Percentiles rank a stretch among this genome's conserved stretches.
Conservation (phyloP, 2,888 invertebrate species). For the Brachycybe producta region DNA sequence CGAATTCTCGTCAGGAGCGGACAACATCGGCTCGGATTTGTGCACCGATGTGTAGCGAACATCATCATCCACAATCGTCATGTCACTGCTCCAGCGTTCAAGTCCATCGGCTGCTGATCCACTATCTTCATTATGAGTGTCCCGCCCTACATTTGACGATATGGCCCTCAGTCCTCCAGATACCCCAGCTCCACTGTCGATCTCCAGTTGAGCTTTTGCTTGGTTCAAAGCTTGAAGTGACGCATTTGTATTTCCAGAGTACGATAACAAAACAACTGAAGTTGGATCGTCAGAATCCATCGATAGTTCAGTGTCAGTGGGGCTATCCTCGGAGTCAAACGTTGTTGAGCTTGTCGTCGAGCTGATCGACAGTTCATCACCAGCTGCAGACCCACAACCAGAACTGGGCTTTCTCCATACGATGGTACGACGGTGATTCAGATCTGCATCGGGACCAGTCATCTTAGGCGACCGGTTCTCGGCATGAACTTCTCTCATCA, state of each 20-base stretch:
- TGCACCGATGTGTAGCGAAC: conserved; percentile 6
- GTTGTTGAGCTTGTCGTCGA: conserved; percentile 21
- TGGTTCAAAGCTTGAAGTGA: conserved; percentile 33
- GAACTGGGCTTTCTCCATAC: conserved; percentile 11
- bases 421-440: conserved; percentile 1
- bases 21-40: conserved; percentile 12
- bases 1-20: neutral
- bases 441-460: neutral
- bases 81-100: conserved; percentile 17
- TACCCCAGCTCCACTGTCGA: conserved; percentile 1
- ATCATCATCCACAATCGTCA: conserved; percentile 17
- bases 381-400: conserved; percentile 11
- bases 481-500: conserved; percentile 77
- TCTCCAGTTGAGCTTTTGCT: neutral
- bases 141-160: neutral
- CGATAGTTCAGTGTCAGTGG: conserved; percentile 44
- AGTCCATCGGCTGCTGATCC: conserved; percentile 1
- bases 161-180: neutral
- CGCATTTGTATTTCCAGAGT: conserved; percentile 35
- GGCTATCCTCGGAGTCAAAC: conserved; percentile 50
- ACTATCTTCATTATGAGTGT: neutral
- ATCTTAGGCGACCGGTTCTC: conserved; percentile 44
- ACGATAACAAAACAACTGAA: conserved; percentile 5
- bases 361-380: conserved; percentile 17
- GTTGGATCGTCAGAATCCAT: conserved; percentile 22